Evolutionary conservation across 2,113 vertebrate species (phyloP), one percentile per base, ranked within the genome.

Genomic region (Cephalopholis sonnerati): DNA sequence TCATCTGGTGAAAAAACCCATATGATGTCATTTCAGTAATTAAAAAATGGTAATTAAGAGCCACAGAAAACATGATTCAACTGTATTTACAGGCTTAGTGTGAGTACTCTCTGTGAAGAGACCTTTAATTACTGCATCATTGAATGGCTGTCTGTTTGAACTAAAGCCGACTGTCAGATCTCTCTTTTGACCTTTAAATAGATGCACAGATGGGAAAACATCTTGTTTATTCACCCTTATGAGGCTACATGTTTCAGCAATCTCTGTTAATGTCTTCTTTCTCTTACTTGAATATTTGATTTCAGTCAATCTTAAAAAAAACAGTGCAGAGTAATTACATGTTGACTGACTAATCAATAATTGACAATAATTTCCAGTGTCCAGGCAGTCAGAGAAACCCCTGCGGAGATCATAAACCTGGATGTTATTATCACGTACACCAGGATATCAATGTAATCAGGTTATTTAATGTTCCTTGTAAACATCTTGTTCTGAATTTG

Each of bases 21-120:
- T 12, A 20, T 71, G 50, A 72, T 22, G 27, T 69, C 13, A 77
- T 63, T 66, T 75, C 32, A 62, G 73, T 16, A 41, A 39, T 51
- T 24, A 36, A 46, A 39, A n/a, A 12, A 68, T 7, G 41, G 36
- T 46, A 2, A 27, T 71, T 62, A 67, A 57, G 46, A 66, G 36
- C 50, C 27, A 46, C 67, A 50, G 5, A 54, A 53, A 75, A 20
- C 3, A 20, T 11, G 0, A n/a, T 25, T 22, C 24, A 17, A 1
- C 13, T 1, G 11, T 44, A 41, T 39, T 61, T 20, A 78, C 44
- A 20, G 22, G 29, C 32, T 44, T 74, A 29, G 13, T 32, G 7
- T 7, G 6, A 4, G 25, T 18, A 7, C 39, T 61, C 51, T 18
- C 24, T 44, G 51, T 58, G 10, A 16, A 24, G 55, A 61, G 15